These are phyloP conservation scores for Vombatus ursinus DNA, from an alignment of 2,113 vertebrate genomes.

Conservation along the genomic window DNA sequence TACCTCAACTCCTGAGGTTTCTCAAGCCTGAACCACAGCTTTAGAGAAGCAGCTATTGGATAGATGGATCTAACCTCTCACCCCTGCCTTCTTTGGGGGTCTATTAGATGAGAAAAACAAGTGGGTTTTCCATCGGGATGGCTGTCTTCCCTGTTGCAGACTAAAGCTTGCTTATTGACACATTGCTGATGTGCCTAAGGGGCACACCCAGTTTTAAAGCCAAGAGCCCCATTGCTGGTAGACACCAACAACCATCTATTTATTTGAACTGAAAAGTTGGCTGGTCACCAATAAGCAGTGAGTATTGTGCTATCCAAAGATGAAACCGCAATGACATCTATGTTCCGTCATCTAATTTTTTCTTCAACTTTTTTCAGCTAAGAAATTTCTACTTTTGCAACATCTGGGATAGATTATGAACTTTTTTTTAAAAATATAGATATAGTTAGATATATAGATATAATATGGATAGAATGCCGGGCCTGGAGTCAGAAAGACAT, in stretches of 20 bases:
- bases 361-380: background rate
- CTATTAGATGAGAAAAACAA: conserved; percentile 5
- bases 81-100: background rate
- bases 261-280: background rate
- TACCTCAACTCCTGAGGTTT: background rate
- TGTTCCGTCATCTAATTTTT: rapidly evolving
- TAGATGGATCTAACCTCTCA: background rate
- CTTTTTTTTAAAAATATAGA: background rate
- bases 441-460: background rate
- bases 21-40: background rate
- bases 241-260: background rate
- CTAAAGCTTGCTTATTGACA: background rate
- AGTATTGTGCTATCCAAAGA: background rate
- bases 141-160: conserved; percentile 2
- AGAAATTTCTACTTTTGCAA: background rate
- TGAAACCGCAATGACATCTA: background rate
- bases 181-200: too few species aligned
- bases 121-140: conserved; percentile 18
- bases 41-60: background rate
- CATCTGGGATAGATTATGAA: rapidly evolving
- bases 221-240: background rate
- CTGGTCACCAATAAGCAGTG: background rate
- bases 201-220: background rate
- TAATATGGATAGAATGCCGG: background rate
- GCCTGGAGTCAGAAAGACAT: background rate